Evolutionary conservation across 2,113 vertebrate species (phyloP).

Genomic region (Paraplagusia blochii): DNA sequence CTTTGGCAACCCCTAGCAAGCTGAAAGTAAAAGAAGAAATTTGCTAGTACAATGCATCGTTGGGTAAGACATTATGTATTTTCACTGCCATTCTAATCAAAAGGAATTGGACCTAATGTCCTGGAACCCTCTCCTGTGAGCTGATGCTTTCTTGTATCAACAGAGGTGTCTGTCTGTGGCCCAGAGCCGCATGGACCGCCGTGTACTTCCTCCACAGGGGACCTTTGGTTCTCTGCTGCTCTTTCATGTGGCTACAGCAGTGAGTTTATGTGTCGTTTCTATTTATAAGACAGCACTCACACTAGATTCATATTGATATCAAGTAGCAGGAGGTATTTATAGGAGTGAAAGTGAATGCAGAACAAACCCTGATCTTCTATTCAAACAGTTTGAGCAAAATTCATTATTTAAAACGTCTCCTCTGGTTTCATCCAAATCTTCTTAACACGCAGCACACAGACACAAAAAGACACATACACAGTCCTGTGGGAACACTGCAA

Average conservation of each 20-base stretch:
- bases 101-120: conserved; percentile 13
- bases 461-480: conserved; percentile 16
- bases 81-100: conserved; percentile 26
- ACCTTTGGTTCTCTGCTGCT: conserved; percentile 49
- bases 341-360: conserved; percentile 53
- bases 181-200: conserved; percentile 38
- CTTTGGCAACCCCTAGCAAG: no score
- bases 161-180: conserved; percentile 18
- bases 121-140: conserved; percentile 21
- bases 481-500: conserved; percentile 52
- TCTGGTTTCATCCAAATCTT: conserved; percentile 53
- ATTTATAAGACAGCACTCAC: conserved; percentile 52
- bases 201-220: conserved; percentile 48
- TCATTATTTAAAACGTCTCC: conserved; percentile 57
- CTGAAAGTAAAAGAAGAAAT: no score
- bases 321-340: conserved; percentile 52
- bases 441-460: conserved; percentile 20
- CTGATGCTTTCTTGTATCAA: conserved; percentile 39
- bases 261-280: conserved; percentile 30
- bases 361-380: conserved; percentile 7
- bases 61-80: conserved; percentile 6
- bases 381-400: conserved; percentile 61
- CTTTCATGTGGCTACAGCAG: conserved; percentile 56
- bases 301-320: conserved; percentile 56
- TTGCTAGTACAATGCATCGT: no score